Evolutionary conservation across 2,797 vertebrate species (phyloP), one percentile per base, ranked within the genome.

Genomic region (Sebastes matsubarae): DNA sequence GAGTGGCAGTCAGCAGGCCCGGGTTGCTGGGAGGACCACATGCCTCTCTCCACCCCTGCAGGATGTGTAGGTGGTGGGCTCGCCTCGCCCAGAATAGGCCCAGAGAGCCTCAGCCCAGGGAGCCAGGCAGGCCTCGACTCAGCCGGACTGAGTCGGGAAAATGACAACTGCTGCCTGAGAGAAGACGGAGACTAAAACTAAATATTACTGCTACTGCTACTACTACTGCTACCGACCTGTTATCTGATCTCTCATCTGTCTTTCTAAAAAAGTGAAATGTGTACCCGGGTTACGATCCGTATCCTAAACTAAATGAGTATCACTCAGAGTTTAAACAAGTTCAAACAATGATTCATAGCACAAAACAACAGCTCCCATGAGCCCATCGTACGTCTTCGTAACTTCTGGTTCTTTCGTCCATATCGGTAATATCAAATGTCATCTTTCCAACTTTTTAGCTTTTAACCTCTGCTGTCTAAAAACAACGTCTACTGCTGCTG

Each of bases 41-140:
- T 96, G 93, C 95, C 95, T 95, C 90, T 94, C 91, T 96, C 96
- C 95, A 95, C 96, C 96, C 96, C 95, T 95, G 95, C 96, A 96
- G 92, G 88, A 83, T 88, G 95, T 92, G 96, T 96, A 92, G 96
- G 96, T 92, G 96, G 96, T 92, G 95, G 95, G 88, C 92, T 93
- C 90, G 93, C 93, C 94, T 93, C 92, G 87, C 93, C 94, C 94
- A 93, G 95, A 95, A 96, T 95, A 95, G 94, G 85, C 92, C 88
- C 83, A 5, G 87, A 91, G 93, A 93, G 93, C 90, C 92, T 90
- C 80, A 65, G 81, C 85, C 78, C 83, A 58, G 88, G 79, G 82
- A 90, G 85, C 76, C 86, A 82, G 86, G 93, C 83, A 80, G 86
- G 93, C 94, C 92, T 91, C 77, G 6, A 81, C 79, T 82, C 32